Evolutionary conservation across 2,113 vertebrate species (phyloP).

Genomic region (Phylloscopus trochilus): DNA sequence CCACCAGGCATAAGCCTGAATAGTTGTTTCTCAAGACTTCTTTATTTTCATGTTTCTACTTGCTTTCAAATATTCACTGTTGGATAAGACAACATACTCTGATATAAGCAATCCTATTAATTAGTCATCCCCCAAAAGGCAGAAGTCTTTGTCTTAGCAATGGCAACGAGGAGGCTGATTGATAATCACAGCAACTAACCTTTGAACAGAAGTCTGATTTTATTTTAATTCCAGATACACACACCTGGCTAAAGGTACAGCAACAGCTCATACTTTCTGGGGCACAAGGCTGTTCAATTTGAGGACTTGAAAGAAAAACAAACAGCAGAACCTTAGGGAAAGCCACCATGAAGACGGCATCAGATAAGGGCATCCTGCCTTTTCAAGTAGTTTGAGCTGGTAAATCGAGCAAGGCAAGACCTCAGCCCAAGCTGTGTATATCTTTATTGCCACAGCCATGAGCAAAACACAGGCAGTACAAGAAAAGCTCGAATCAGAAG

Average conservation of each 20-base stretch:
- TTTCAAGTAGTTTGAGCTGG: background rate
- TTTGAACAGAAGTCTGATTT: background rate
- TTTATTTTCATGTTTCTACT: constrained; percentile 19
- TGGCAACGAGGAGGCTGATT: background rate
- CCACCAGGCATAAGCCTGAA: constrained; percentile 1
- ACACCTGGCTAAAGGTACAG: background rate
- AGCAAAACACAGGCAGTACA: background rate
- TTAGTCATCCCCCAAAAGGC: background rate
- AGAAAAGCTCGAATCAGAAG: background rate
- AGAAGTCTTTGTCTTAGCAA: background rate
- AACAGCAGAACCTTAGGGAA: background rate
- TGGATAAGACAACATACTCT: background rate
- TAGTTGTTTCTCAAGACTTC: constrained; percentile 4
- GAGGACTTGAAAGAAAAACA: background rate
- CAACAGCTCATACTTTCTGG: background rate
- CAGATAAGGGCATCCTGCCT: background rate
- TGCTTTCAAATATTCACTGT: constrained; percentile 18
- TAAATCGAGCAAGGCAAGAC: background rate
- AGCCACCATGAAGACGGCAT: background rate
- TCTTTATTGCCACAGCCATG: background rate
- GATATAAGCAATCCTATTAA: background rate
- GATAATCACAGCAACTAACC: background rate
- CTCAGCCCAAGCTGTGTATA: background rate
- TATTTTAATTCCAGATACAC: background rate
- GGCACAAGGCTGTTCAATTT: background rate